These are phyloP conservation scores for Pitta sordida DNA, from an alignment of 2,113 vertebrate species.

Conservation along the genomic window DNA sequence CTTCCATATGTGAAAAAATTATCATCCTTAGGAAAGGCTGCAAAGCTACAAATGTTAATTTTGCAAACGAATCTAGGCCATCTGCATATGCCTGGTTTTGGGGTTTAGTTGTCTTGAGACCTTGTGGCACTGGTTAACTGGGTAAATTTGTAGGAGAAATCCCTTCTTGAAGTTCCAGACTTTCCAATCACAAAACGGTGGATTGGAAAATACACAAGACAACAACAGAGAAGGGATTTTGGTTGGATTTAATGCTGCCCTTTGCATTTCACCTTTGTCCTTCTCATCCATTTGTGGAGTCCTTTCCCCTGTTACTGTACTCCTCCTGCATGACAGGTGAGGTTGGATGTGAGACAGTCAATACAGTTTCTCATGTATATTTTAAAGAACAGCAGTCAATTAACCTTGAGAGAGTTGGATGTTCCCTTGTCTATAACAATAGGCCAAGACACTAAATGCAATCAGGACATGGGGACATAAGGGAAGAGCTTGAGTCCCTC, in stretches of 20 bases:
- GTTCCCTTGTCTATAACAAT: conserved; percentile 49
- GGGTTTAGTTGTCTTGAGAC: not conserved
- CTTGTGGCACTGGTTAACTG: not conserved
- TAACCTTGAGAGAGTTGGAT: conserved; percentile 67
- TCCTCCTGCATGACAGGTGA: conserved; percentile 57
- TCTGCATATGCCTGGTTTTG: not conserved
- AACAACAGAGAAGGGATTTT: not conserved
- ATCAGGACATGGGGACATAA: not conserved
- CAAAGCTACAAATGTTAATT: not conserved
- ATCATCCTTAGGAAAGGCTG: not conserved
- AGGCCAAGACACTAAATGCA: not conserved
- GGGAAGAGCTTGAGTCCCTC: not conserved
- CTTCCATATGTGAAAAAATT: not conserved
- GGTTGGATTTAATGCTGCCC: not conserved
- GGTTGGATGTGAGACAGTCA: conserved; percentile 54
- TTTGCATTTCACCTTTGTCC: conserved; percentile 48
- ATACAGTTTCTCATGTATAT: conserved; percentile 68
- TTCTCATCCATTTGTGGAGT: conserved; percentile 23
- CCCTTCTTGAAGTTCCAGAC: not conserved
- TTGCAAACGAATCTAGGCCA: not conserved
- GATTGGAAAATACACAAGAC: not conserved
- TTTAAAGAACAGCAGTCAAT: conserved; percentile 72
- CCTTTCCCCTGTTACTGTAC: conserved; percentile 5
- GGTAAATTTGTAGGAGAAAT: not conserved
- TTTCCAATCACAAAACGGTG: not conserved